Evolutionary conservation across 2,888 invertebrate genomes (phyloP), one percentile per base, ranked within the genome.

Genomic region (Synergus japonicus): DNA sequence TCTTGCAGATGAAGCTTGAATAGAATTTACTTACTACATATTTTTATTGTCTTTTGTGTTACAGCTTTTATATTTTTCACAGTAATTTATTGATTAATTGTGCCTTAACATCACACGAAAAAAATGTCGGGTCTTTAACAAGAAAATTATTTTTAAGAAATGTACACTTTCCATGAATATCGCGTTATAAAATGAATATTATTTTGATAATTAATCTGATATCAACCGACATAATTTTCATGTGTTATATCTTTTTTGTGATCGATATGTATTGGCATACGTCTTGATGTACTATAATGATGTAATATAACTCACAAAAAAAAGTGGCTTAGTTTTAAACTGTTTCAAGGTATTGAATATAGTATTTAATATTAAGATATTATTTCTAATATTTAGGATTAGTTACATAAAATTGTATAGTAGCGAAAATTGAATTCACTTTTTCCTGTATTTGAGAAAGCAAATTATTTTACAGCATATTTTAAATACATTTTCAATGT

Each of bases 201-300:
- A 54, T 18, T 9, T 9, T 18, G 2, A 18, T 63, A 12, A 63
- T 29, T 0, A 29, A 63, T 63, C 22, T 67, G 10, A 22, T 18
- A 67, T 67, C 10, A 29, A 54, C 54, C 10, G 41, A 37, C 37
- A 73, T 73, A 37, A 8, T 73, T 73, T 73, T 73, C 37, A 37
- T 73, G 54, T 54, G 13, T 64, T 1, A 37, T 22, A n/a, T 10
- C 46, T 37, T 49, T 49, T 54, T n/a, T 73, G 49, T 54, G 37
- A n/a, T 73, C 12, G 37, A 73, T 37, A 0, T 29, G 29, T 54
- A 73, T 49, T 69, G 37, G 54, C 54, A 69, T 49, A 49, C 37
- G 5, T 37, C 49, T 73, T 49, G 49, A 37, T 73, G 73, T 54
- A 73, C 22, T 46, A 67, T 73, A 49, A 73, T 54, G n/a, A 22